Conservation (phyloP, 2,797 vertebrate species). For the Notolabrus celidotus region DNA sequence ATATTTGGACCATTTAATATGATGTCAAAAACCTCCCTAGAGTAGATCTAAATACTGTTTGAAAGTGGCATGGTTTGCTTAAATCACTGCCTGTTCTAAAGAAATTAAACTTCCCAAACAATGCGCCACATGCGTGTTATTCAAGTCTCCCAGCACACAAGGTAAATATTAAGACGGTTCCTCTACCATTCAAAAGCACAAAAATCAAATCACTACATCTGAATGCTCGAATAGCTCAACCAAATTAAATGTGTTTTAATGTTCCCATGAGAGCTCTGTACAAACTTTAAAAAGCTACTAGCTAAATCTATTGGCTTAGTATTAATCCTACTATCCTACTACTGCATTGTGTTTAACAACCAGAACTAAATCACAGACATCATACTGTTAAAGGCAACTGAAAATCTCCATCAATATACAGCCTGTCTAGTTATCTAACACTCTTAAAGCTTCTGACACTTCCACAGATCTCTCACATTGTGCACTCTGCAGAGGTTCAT, state of each 20-base stretch:
- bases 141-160: not conserved
- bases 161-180: not conserved
- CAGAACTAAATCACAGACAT: constrained; percentile 2
- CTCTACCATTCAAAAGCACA: not conserved
- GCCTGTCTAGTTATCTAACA: no score
- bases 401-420: not conserved
- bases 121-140: not conserved
- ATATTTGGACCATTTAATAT: no score
- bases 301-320: not conserved
- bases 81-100: not conserved
- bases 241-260: no score
- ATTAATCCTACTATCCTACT: not conserved
- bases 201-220: no score
- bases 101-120: not conserved
- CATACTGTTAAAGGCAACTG: not conserved
- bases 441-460: not conserved
- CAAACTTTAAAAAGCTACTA: not conserved
- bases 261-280: not conserved
- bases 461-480: not conserved
- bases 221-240: no score
- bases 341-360: constrained; percentile 3
- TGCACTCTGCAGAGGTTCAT: not conserved
- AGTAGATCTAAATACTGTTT: no score
- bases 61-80: no score
- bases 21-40: no score